Conservation (phyloP, 2,113 vertebrate genomes). For the Boleophthalmus pectinirostris region DNA sequence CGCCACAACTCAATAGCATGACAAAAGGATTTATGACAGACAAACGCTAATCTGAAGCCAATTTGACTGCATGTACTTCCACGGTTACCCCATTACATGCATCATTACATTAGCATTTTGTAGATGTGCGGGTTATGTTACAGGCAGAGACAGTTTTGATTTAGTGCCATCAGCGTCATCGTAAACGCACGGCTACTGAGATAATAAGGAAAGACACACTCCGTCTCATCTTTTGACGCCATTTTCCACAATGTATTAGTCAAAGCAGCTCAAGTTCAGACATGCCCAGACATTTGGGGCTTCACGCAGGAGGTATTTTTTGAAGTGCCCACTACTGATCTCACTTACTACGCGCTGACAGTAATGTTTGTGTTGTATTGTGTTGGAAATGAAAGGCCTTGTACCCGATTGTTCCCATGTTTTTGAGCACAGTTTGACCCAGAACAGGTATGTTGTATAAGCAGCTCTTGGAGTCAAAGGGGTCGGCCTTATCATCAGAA, state of each 20-base stretch:
- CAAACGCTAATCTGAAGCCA: background rate
- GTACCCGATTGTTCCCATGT: no score
- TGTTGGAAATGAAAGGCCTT: no score
- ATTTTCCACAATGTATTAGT: conserved; percentile 4
- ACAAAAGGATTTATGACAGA: background rate
- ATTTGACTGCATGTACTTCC: background rate
- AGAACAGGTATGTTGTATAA: no score
- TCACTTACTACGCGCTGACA: background rate
- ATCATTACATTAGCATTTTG: background rate
- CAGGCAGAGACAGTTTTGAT: background rate
- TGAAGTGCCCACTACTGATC: conserved; percentile 14
- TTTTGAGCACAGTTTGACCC: no score
- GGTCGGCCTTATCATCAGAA: no score
- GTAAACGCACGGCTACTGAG: background rate
- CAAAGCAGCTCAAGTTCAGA: conserved; percentile 18
- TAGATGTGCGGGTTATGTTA: background rate
- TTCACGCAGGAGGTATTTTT: conserved; percentile 37
- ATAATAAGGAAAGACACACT: conserved; percentile 2
- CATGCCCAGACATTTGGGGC: conserved; percentile 23
- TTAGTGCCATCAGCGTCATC: background rate
- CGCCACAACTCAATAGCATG: background rate
- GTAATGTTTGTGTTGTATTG: background rate
- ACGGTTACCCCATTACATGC: background rate
- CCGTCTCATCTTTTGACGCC: background rate
- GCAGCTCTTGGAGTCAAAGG: no score